Evolutionary conservation across 2,797 vertebrate genomes (phyloP), one percentile per base, ranked within the genome.

Genomic region (Anabas testudineus): DNA sequence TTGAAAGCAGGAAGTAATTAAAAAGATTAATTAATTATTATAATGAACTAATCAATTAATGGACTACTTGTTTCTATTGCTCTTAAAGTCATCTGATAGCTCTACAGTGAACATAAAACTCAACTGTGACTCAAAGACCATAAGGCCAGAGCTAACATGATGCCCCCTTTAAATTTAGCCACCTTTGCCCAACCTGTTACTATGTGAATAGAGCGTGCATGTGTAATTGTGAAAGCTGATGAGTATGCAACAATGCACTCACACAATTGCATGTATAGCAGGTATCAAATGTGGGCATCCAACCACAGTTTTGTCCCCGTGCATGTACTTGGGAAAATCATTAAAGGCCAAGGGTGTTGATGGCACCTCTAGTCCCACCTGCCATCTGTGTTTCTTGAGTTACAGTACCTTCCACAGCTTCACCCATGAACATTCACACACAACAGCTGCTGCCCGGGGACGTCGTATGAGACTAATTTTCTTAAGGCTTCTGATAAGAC

Each of bases 341-440:
- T 86, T 78, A 78, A 79, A 37, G 59, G 52, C 53, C 10, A 10
- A n/a, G 77, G 77, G 86, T 87, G 90, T 89, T 81, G 84, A 84
- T 80, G 41, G 87, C 86, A 88, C 89, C 80, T 88, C 47, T 62
- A 18, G 26, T 81, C 67, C 88, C 90, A 83, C 91, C 92, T 93
- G 93, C 85, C 76, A 43, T 22, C 73, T 69, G 74, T 59, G 71
- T 85, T 80, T 57, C 82, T 93, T 89, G 67, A 78, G 85, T 93
- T 89, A 93, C 90, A 76, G 52, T 30, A 30, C 21, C 71, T 71
- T 66, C 45, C 67, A 19, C 22, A 2, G 78, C 78, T 61, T 80
- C 67, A 43, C 75, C 82, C 78, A 39, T 28, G 45, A 43, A 67
- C 78, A 48, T 74, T 46, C 67, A 78, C 78, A 73, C 65, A 64